A percentile compares a stretch with the other conserved stretches of the same genome.
Conservation (phyloP, 2,797 vertebrate species). For the Pempheris klunzingeri region DNA sequence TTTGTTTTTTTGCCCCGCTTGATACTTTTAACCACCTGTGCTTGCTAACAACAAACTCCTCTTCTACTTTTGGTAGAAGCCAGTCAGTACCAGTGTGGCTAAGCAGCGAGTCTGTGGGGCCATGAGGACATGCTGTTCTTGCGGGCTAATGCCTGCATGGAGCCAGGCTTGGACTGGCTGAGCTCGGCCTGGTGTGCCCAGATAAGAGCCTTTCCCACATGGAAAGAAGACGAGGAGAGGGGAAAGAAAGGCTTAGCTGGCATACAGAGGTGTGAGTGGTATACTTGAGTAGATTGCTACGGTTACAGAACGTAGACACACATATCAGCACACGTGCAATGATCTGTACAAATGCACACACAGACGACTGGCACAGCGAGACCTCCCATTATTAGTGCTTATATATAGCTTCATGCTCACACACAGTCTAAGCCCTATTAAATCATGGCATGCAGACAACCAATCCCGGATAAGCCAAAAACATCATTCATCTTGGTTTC, state of each 20-base stretch:
- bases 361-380: conserved; percentile 35
- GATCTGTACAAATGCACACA: conserved; percentile 43
- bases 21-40: conserved; percentile 32
- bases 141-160: conserved; percentile 45
- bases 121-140: conserved; percentile 64
- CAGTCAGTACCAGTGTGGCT: conserved; percentile 13
- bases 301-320: conserved; percentile 10
- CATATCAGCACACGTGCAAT: conserved; percentile 16
- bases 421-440: conserved; percentile 52
- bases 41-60: not conserved
- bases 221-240: conserved; percentile 35
- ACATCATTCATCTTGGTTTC: conserved; percentile 68
- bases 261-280: conserved; percentile 30
- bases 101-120: conserved; percentile 17
- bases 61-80: conserved; percentile 13
- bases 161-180: conserved; percentile 30
- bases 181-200: conserved; percentile 44
- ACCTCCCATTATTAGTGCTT: conserved; percentile 60
- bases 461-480: conserved; percentile 64
- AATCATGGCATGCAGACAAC: conserved; percentile 67
- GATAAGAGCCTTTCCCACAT: conserved; percentile 54
- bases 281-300: conserved; percentile 22
- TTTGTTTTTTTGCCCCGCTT: not conserved
- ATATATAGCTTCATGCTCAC: conserved; percentile 60
- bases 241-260: conserved; percentile 39